phyloP scores from a whole-genome alignment of 2,888 invertebrate genomes.

The Nomada fucata region DNA sequence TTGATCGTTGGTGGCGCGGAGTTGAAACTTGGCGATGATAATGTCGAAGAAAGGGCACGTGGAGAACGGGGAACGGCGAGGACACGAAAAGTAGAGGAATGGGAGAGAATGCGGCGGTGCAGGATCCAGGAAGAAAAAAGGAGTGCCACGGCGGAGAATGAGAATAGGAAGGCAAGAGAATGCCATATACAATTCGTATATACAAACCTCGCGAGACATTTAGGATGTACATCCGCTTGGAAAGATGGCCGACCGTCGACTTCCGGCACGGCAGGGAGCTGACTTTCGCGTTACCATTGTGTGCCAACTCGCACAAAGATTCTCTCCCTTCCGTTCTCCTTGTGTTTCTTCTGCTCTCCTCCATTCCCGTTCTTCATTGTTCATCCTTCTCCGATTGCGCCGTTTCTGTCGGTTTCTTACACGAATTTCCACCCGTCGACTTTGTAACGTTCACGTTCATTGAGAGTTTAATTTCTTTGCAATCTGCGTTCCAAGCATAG shows the following conservation, averaged over 20 bases:
- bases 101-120: background rate
- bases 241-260: conserved; percentile 80
- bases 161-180: conserved; percentile 40
- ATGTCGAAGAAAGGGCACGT: conserved; percentile 31
- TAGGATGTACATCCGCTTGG: conserved; percentile 80
- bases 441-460: conserved; percentile 19
- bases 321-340: conserved; percentile 45
- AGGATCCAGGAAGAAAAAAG: background rate
- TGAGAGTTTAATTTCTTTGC: conserved; percentile 15
- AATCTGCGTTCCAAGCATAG: conserved; percentile 2
- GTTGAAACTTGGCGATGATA: conserved; percentile 52
- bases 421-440: conserved; percentile 34
- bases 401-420: conserved; percentile 30
- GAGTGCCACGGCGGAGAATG: conserved; percentile 25
- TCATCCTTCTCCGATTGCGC: background rate
- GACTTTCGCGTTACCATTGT: conserved; percentile 76
- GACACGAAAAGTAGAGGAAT: conserved; percentile 11
- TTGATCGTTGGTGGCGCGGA: background rate
- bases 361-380: conserved; percentile 27
- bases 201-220: conserved; percentile 80
- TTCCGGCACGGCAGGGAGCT: conserved; percentile 76
- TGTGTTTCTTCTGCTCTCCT: conserved; percentile 22
- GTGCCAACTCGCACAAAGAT: conserved; percentile 73
- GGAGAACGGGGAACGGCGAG: conserved; percentile 24
- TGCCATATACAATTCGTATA: conserved; percentile 69